Percentiles rank a stretch among this genome's conserved stretches.
Conservation (phyloP, 2,797 vertebrate genomes). For the Steatocranus sp. region DNA sequence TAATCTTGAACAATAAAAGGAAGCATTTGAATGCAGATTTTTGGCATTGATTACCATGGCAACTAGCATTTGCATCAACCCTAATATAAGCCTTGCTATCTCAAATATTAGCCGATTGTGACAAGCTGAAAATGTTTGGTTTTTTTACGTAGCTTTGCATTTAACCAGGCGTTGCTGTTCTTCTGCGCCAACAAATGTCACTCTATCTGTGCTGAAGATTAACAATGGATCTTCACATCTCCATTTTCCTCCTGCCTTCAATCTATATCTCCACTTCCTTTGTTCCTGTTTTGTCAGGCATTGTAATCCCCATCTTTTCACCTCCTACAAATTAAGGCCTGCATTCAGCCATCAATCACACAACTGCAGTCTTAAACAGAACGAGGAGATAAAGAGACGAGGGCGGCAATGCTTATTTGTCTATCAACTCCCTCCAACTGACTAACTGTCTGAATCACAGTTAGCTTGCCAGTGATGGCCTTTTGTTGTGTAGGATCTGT, state of each 20-base stretch:
- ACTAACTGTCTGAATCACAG: constrained; percentile 41
- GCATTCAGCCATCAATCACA: constrained; percentile 67
- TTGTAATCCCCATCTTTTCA: constrained; percentile 40
- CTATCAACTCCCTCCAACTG: constrained; percentile 45
- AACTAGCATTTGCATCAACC: background rate
- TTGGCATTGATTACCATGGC: background rate
- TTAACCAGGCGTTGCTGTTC: constrained; percentile 16
- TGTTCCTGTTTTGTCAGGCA: constrained; percentile 53
- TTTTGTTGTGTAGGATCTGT: background rate
- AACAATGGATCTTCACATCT: constrained; percentile 52
- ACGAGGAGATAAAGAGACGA: constrained; percentile 47
- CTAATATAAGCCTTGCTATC: background rate
- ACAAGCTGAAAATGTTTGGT: background rate
- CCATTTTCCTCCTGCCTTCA: constrained; percentile 15
- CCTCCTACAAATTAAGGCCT: constrained; percentile 55
- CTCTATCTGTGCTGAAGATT: constrained; percentile 13
- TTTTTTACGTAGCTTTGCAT: background rate
- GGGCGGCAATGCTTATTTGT: constrained; percentile 46
- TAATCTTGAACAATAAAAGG: background rate
- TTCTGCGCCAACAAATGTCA: constrained; percentile 30
- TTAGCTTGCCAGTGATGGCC: background rate
- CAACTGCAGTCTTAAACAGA: constrained; percentile 6
- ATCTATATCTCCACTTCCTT: constrained; percentile 34
- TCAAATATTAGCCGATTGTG: background rate
- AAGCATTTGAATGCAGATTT: background rate